Percentiles rank a stretch among this genome's conserved stretches.
Conservation (phyloP, 2,113 vertebrate genomes). For the Crotalus helleri region DNA sequence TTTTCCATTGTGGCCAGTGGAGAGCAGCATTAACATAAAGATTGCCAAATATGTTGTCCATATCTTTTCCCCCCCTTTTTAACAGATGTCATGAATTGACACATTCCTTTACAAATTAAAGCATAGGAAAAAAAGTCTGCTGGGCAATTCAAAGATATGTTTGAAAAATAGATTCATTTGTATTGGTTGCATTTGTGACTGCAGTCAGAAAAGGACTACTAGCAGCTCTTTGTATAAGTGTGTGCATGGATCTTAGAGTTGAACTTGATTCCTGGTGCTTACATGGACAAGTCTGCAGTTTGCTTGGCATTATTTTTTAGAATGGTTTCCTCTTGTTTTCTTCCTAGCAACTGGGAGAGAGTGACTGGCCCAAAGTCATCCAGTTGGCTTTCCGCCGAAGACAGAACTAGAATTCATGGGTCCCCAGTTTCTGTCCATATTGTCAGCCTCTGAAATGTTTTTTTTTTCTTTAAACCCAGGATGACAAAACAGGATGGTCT, state of each 20-base stretch:
- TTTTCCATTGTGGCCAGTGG: constrained; percentile 23
- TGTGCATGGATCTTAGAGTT: background rate
- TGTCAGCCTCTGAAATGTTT: background rate
- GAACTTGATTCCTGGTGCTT: background rate
- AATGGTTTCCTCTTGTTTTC: background rate
- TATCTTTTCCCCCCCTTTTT: background rate
- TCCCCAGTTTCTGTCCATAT: background rate
- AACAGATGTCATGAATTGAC: background rate
- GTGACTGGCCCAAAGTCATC: background rate
- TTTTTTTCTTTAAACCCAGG: background rate
- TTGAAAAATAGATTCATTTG: background rate
- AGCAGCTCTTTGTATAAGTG: background rate
- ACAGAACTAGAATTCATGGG: background rate
- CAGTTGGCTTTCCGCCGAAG: background rate
- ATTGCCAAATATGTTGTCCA: too few species aligned
- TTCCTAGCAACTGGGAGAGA: background rate
- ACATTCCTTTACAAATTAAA: background rate
- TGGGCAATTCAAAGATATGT: background rate
- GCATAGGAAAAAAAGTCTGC: background rate
- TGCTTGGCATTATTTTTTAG: background rate
- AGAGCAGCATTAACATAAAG: constrained; percentile 54
- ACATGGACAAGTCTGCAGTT: background rate
- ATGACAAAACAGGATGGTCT: background rate
- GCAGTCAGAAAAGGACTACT: background rate
- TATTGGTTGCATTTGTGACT: background rate